Conservation (phyloP, 2,888 invertebrate genomes). For the Orchestes rusci region DNA sequence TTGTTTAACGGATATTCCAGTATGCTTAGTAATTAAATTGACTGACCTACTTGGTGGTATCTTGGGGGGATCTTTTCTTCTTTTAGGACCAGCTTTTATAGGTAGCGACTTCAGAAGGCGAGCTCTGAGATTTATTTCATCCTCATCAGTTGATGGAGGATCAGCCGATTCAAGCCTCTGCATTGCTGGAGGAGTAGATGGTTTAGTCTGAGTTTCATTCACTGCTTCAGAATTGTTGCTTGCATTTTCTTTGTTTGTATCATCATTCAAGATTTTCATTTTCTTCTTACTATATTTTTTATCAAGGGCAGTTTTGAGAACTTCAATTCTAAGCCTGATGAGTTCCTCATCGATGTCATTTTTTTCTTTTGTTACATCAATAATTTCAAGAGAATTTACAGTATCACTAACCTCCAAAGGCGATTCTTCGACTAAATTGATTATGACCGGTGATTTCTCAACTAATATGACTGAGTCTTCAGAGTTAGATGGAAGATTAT, state of each 20-base stretch:
- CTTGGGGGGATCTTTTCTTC: too few relatives aligned
- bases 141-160: too few relatives aligned
- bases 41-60: too few relatives aligned
- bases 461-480: too few relatives aligned
- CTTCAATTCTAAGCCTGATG: slow-evolving; percentile 55
- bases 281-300: slow-evolving; percentile 54
- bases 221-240: slow-evolving; percentile 17
- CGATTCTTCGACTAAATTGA: too few relatives aligned
- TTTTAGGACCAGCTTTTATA: slow-evolving; percentile 52
- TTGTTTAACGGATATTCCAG: too few relatives aligned
- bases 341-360: slow-evolving; percentile 47
- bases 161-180: too few relatives aligned
- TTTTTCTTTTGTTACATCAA: slow-evolving; percentile 7
- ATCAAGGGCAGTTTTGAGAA: slow-evolving; percentile 59
- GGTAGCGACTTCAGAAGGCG: slow-evolving; percentile 53
- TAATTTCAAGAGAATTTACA: too few relatives aligned
- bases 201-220: background rate
- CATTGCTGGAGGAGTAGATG: slow-evolving; percentile 36
- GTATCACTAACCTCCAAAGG: too few relatives aligned
- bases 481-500: too few relatives aligned
- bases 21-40: too few relatives aligned
- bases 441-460: too few relatives aligned
- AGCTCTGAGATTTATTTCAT: slow-evolving; percentile 54
- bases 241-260: slow-evolving; percentile 32
- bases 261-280: slow-evolving; percentile 25